Percentiles rank a stretch among this genome's conserved stretches.
Conservation (phyloP, 2,797 vertebrate species). For the Poecile montanus region DNA sequence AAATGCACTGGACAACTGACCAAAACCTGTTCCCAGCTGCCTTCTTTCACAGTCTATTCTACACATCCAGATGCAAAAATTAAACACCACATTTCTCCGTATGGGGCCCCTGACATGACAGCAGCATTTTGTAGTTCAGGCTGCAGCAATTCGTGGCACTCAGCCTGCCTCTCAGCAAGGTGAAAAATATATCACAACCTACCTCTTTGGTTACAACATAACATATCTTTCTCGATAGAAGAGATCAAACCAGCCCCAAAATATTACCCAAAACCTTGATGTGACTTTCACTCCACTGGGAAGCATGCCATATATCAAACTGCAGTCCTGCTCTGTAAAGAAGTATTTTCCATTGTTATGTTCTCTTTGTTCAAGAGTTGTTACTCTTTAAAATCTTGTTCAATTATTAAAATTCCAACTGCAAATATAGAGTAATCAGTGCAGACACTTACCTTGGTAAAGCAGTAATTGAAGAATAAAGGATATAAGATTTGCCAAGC, state of each 20-base stretch:
- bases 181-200: neutral
- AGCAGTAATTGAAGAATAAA: neutral
- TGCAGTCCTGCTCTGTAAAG: neutral
- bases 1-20: neutral
- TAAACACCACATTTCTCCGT: neutral
- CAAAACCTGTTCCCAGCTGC: neutral
- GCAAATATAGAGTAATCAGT: neutral
- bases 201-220: neutral
- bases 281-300: neutral
- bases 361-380: neutral
- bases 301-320: neutral
- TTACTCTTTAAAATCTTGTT: neutral
- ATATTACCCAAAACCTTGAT: neutral
- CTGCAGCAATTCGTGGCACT: neutral
- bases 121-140: neutral
- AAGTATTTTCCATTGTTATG: neutral
- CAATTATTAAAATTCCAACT: neutral
- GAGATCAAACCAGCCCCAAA: neutral
- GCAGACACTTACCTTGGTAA: neutral
- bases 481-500: neutral
- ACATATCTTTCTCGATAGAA: neutral
- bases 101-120: neutral
- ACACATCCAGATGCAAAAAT: neutral
- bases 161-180: neutral
- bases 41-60: neutral